Evolutionary conservation across 2,113 vertebrate species (phyloP).

Genomic region (Pomatostomus ruficeps): DNA sequence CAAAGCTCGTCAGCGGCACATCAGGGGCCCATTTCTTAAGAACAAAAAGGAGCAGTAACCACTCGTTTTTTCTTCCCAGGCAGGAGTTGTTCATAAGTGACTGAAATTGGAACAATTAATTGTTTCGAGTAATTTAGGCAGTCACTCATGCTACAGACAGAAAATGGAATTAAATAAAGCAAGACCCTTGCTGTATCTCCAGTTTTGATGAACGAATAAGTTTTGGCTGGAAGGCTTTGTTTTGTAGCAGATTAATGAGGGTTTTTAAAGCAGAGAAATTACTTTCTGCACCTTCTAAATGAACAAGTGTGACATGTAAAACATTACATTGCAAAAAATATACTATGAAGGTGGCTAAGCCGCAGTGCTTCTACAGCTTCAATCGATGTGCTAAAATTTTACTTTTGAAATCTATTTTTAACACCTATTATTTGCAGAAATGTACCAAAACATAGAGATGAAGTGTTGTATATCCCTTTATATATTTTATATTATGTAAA

Average conservation of each 20-base stretch:
- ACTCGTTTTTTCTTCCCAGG: neutral
- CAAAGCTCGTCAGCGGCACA: neutral
- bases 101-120: neutral
- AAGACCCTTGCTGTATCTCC: neutral
- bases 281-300: neutral
- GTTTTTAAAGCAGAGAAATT: neutral
- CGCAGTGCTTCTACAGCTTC: neutral
- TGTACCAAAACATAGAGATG: neutral
- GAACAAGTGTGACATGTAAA: neutral
- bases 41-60: neutral
- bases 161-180: neutral
- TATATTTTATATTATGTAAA: neutral
- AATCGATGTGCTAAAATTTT: neutral
- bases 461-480: neutral
- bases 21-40: neutral
- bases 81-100: neutral
- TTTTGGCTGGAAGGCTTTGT: neutral
- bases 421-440: neutral
- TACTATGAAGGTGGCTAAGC: neutral
- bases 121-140: neutral
- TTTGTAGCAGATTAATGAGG: neutral
- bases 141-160: neutral
- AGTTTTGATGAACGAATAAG: fast-evolving
- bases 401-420: neutral
- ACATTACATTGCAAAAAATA: neutral